Conservation (phyloP, 2,888 invertebrate species). For the Melolontha melolontha region DNA sequence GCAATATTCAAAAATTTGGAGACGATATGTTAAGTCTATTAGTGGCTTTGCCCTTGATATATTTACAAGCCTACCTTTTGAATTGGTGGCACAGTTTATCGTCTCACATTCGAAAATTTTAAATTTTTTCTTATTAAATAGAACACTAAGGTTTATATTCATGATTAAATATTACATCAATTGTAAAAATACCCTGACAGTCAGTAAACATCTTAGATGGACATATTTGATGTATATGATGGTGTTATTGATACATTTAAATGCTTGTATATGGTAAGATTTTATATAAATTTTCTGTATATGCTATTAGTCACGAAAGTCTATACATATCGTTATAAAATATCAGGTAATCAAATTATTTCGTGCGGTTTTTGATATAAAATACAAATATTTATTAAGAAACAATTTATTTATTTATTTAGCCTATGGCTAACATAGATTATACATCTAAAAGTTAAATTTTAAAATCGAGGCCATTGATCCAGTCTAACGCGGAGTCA, state of each 20-base stretch:
- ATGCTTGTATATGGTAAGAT: conserved; percentile 47
- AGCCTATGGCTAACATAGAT: too few relatives aligned
- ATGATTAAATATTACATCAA: conserved; percentile 42
- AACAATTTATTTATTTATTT: too few relatives aligned
- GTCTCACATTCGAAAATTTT: neutral
- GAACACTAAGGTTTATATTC: conserved; percentile 45
- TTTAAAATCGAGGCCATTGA: too few relatives aligned
- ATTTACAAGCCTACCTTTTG: conserved; percentile 47
- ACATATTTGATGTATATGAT: conserved; percentile 46
- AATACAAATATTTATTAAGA: too few relatives aligned
- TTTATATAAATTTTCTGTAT: too few relatives aligned
- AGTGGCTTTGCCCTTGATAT: conserved; percentile 49
- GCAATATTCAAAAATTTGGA: conserved; percentile 42
- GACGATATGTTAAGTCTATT: conserved; percentile 44
- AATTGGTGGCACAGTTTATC: conserved; percentile 38
- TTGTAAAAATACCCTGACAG: conserved; percentile 39
- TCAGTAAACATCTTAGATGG: conserved; percentile 48
- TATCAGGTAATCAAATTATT: too few relatives aligned
- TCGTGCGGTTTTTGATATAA: too few relatives aligned
- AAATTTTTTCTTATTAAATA: conserved; percentile 38
- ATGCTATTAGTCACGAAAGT: too few relatives aligned
- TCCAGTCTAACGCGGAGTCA: too few relatives aligned
- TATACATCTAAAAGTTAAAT: too few relatives aligned
- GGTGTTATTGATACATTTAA: conserved; percentile 43
- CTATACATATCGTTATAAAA: too few relatives aligned